Evolutionary conservation across 2,113 vertebrate species (phyloP).

Genomic region (Chionodraco myersi): DNA sequence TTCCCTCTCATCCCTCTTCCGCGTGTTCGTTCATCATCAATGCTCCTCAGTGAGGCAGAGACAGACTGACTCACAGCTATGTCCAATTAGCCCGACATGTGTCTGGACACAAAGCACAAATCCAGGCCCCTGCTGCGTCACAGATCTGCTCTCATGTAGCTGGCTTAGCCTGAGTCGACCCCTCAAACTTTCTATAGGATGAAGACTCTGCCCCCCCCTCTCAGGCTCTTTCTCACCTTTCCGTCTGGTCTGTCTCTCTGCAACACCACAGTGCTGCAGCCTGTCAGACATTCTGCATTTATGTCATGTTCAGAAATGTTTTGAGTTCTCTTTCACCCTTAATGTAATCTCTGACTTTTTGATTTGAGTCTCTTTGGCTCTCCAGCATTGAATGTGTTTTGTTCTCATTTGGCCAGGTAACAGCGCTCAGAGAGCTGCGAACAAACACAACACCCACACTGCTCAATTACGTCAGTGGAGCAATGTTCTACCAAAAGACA

Average conservation of each 20-base stretch:
- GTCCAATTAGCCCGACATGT: conserved; percentile 66
- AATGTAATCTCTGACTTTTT: not conserved
- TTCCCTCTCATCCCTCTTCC: conserved; percentile 2
- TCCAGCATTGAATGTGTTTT: conserved; percentile 2
- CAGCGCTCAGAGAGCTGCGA: conserved; percentile 41
- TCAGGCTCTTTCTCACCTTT: conserved; percentile 12
- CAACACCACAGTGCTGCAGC: conserved; percentile 15
- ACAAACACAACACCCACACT: conserved; percentile 70
- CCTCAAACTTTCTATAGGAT: conserved; percentile 2
- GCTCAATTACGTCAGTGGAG: conserved; percentile 58
- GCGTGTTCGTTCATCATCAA: too few relatives aligned
- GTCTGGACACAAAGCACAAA: conserved; percentile 50
- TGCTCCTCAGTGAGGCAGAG: conserved; percentile 22
- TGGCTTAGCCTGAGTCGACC: conserved; percentile 52
- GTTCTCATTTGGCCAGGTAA: conserved; percentile 57
- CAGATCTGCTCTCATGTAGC: conserved; percentile 32
- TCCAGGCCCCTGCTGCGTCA: conserved; percentile 56
- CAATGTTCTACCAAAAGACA: conserved; percentile 60
- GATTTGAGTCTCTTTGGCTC: not conserved
- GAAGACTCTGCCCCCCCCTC: not conserved
- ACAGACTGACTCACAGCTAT: conserved; percentile 47
- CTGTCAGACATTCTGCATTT: not conserved
- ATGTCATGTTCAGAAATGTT: conserved; percentile 6
- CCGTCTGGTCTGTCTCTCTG: not conserved
- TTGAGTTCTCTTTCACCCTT: not conserved